Evolutionary conservation across 2,888 invertebrate genomes (phyloP).

Genomic region (Orgyia antiqua): DNA sequence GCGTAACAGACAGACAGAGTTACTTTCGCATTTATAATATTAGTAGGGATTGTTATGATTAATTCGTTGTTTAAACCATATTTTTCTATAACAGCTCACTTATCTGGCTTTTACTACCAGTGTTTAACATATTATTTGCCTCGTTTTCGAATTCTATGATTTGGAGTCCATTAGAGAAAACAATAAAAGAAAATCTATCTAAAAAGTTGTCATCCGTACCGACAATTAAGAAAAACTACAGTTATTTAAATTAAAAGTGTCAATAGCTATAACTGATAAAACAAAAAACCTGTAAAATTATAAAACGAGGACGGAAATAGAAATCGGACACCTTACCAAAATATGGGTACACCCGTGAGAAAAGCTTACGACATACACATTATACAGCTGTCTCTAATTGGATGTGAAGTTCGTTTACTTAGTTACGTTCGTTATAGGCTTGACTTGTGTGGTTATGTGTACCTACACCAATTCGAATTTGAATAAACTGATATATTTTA

Average conservation of each 20-base stretch:
- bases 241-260: neutral
- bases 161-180: too few relatives aligned
- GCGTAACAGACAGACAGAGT: too few relatives aligned
- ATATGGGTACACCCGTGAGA: slow-evolving; percentile 32
- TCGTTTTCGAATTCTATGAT: too few relatives aligned
- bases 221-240: neutral
- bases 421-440: slow-evolving; percentile 10
- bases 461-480: slow-evolving; percentile 5
- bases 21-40: too few relatives aligned
- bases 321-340: slow-evolving; percentile 4
- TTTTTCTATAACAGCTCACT: too few relatives aligned
- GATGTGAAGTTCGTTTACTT: slow-evolving; percentile 35
- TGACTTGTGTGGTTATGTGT: slow-evolving; percentile 8
- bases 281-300: slow-evolving; percentile 1
- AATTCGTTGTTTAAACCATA: too few relatives aligned
- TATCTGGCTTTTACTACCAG: too few relatives aligned
- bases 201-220: too few relatives aligned
- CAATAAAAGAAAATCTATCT: too few relatives aligned
- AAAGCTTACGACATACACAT: slow-evolving; percentile 36
- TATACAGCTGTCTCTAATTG: slow-evolving; percentile 49
- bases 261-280: slow-evolving; percentile 2
- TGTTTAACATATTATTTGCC: too few relatives aligned
- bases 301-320: slow-evolving; percentile 4
- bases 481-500: slow-evolving; percentile 4
- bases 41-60: too few relatives aligned